Evolutionary conservation across 1,140 invertebrate species (phyloP), one percentile per base, ranked within the genome.

Genomic region (Marisa cornuarietis): DNA sequence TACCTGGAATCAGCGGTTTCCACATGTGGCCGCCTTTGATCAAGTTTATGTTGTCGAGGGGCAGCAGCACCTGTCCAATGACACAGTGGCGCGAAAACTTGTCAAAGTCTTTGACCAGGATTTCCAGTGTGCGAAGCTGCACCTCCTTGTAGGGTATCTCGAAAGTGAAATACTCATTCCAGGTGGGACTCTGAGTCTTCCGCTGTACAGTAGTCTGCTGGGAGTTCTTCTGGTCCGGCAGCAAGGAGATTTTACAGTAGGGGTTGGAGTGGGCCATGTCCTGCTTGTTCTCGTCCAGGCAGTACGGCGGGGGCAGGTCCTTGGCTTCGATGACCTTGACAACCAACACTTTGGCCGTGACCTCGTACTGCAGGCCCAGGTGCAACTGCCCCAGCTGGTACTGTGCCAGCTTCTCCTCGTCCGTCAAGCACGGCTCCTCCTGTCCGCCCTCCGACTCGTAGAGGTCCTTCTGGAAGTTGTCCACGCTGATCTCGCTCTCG

Each of bases 11-110:
- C 8, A 92, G 83, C 0, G 91, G 88, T 81, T 90, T 92, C 92
- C 92, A 92, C 83, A 92, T 89, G 78, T 92, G 91, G 31, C 88
- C 87, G 52, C 92, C 92, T 81, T 92, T 91, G 54, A 92, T 85
- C 11, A 91, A 83, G 78, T 91, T 89, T 65, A 89, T 79, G n/a
- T 82, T 82, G 54, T 81, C 82, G 9, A 91, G 85, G 2, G 87
- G 87, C 71, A 91, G 81, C 66, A 89, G 86, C 7, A 90, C 85
- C 81, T 88, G 84, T 5, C 90, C 90, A 51, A 90, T 89, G 77
- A 90, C 85, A 83, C 89, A 88, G 76, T 91, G 90, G 3, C 89
- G 84, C 26, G 89, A 90, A 81, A 84, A 91, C 78, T 89, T 90
- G 80, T 91, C 90, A 82, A 91, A 91, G 83, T 91, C 90, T 80